A percentile compares a stretch with the other conserved stretches of the same genome.
phyloP scores from a whole-genome alignment of 2,113 vertebrate species.

The Polyodon spathula region DNA sequence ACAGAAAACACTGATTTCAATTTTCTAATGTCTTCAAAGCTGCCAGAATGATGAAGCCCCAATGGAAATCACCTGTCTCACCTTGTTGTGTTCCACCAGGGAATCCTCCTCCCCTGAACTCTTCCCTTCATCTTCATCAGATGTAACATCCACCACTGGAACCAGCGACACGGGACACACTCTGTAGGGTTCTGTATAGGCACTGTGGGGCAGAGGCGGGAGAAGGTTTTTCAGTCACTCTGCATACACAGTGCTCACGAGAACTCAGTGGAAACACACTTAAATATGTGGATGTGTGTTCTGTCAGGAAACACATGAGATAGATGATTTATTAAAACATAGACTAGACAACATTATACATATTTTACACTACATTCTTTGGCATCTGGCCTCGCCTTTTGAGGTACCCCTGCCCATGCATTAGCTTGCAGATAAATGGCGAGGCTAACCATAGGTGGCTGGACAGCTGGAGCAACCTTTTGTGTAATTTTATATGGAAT shows the following conservation, averaged over 20 bases:
- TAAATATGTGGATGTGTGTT: too few species aligned
- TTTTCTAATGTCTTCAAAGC: neutral
- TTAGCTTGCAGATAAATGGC: neutral
- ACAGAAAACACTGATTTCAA: neutral
- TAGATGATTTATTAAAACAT: too few species aligned
- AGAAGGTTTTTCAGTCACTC: neutral
- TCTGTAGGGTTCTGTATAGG: conserved; percentile 90
- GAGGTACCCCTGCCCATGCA: too few species aligned
- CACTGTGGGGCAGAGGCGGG: conserved; percentile 49
- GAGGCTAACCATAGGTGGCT: too few species aligned
- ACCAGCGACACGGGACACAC: conserved; percentile 56
- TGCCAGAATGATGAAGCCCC: neutral
- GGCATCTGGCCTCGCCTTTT: too few species aligned
- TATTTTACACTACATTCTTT: too few species aligned
- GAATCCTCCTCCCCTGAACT: conserved; percentile 87
- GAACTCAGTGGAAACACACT: neutral
- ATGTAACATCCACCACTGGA: conserved; percentile 39
- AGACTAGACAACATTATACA: too few species aligned
- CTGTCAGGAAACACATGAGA: too few species aligned
- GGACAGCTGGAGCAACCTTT: too few species aligned
- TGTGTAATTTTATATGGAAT: too few species aligned
- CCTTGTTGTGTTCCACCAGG: conserved; percentile 51
- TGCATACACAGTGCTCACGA: neutral
- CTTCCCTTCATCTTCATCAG: conserved; percentile 77
- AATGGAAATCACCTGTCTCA: conserved; percentile 67